Evolutionary conservation across 2,113 vertebrate genomes (phyloP).

Genomic region (Boulengeromyrus knoepffleri): DNA sequence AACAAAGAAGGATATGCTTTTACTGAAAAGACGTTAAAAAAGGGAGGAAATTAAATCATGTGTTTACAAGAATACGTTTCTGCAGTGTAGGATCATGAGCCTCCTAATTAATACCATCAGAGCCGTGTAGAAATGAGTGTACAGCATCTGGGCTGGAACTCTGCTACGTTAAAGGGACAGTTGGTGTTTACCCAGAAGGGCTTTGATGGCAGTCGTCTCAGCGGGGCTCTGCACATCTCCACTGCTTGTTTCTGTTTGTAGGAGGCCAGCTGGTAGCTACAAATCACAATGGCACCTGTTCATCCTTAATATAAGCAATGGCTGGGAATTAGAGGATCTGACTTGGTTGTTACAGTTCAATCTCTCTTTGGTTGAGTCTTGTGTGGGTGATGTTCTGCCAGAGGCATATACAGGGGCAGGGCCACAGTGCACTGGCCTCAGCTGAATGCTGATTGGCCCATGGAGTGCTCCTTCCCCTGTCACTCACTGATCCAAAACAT

Average conservation of each 20-base stretch:
- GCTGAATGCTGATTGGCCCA: not conserved
- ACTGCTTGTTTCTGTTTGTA: not conserved
- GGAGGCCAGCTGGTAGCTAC: not conserved
- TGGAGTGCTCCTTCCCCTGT: not conserved
- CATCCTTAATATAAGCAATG: not conserved
- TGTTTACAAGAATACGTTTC: not conserved
- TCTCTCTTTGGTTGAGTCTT: not conserved
- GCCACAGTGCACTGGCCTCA: not conserved
- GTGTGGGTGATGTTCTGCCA: not conserved
- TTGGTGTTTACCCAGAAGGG: not conserved
- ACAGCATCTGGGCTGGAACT: not conserved
- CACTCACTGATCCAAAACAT: not conserved
- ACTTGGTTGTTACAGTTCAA: not conserved
- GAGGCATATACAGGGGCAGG: not conserved
- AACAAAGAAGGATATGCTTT: not conserved
- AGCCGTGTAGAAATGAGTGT: not conserved
- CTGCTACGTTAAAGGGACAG: not conserved
- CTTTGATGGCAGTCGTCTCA: not conserved
- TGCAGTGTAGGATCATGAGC: not conserved
- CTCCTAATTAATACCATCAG: not conserved
- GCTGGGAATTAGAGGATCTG: not conserved
- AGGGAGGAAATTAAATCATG: not conserved
- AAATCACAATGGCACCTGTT: not conserved
- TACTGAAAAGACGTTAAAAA: not conserved
- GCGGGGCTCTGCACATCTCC: not conserved